Evolutionary conservation across 2,888 invertebrate species (phyloP).

Genomic region (Clistopyga incitator): DNA sequence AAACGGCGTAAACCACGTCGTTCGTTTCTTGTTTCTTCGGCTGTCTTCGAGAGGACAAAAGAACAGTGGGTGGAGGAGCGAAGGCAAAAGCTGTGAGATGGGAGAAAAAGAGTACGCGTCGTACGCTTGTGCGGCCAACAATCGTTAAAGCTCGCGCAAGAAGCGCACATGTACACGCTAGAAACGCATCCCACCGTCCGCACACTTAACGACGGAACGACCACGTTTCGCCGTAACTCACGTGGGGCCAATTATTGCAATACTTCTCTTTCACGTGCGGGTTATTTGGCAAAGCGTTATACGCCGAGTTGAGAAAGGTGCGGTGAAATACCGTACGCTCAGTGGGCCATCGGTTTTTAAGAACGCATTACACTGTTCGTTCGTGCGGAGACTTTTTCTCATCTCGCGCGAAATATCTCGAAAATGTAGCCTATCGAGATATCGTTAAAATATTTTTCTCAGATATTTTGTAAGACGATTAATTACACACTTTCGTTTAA

Average conservation of each 20-base stretch:
- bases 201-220: constrained; percentile 74
- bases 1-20: constrained; percentile 6
- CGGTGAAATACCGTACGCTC: constrained; percentile 51
- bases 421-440: not conserved
- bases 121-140: constrained; percentile 55
- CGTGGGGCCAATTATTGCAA: constrained; percentile 78
- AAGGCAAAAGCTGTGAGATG: constrained; percentile 40
- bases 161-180: constrained; percentile 24
- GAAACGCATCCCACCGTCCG: constrained; percentile 32
- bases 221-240: constrained; percentile 78
- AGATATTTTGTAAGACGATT: too few relatives aligned
- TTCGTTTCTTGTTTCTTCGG: constrained; percentile 14
- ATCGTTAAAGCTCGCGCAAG: constrained; percentile 65
- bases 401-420: not conserved
- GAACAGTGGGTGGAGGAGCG: constrained; percentile 47
- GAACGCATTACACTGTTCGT: constrained; percentile 29
- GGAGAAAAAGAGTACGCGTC: constrained; percentile 47
- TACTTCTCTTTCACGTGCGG: constrained; percentile 75
- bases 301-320: constrained; percentile 39
- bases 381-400: constrained; percentile 18
- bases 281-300: constrained; percentile 69
- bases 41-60: constrained; percentile 28
- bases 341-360: constrained; percentile 29
- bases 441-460: not conserved
- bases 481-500: too few relatives aligned